Percentiles rank a stretch among this genome's conserved stretches.
Conservation (phyloP, 1,140 invertebrate genomes). For the Megalonaias nervosa region DNA sequence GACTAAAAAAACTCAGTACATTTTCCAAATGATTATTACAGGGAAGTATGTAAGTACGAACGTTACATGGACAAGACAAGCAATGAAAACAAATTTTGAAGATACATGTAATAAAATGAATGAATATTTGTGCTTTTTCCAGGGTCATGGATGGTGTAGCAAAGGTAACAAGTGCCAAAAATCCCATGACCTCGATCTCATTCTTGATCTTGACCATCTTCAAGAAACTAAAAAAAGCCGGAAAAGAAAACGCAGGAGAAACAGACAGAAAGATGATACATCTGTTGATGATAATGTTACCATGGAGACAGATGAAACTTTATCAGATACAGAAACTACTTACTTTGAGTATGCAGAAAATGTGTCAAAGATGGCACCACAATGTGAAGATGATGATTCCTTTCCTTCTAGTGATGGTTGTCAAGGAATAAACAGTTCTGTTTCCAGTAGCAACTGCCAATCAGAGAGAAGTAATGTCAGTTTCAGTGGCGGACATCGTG, state of each 20-base stretch:
- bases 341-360: background rate
- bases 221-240: conserved; percentile 37
- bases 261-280: conserved; percentile 5
- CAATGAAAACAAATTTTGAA: background rate
- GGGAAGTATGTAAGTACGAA: background rate
- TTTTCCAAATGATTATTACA: no score
- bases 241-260: conserved; percentile 45
- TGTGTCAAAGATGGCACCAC: background rate
- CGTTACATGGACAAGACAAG: background rate
- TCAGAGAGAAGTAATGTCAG: conserved; percentile 5
- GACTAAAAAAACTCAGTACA: no score
- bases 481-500: conserved; percentile 62
- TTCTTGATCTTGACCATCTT: conserved; percentile 38
- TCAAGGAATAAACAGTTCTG: background rate
- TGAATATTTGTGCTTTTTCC: conserved; percentile 28
- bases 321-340: background rate
- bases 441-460: background rate
- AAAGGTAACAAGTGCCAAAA: conserved; percentile 56
- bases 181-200: conserved; percentile 69
- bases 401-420: background rate
- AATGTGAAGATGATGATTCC: background rate
- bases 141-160: conserved; percentile 71
- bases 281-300: background rate
- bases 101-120: conserved; percentile 9
- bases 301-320: conserved; percentile 3